Evolutionary conservation across 1,140 invertebrate genomes (phyloP).

Genomic region (Dolichoris vasculosae): DNA sequence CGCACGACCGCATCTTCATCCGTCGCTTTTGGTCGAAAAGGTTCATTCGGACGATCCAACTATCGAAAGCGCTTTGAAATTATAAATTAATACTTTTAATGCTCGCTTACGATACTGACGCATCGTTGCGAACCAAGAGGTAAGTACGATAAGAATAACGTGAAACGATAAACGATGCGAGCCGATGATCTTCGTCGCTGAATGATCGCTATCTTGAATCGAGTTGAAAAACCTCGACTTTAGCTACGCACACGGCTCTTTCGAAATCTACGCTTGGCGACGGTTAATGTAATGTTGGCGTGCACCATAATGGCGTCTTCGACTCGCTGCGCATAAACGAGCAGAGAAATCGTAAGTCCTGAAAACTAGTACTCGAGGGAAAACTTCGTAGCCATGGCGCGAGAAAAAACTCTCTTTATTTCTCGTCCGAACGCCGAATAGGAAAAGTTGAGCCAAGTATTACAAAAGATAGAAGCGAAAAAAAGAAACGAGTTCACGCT

Average conservation of each 20-base stretch:
- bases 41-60: too few relatives aligned
- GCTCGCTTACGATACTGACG: too few relatives aligned
- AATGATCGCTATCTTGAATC: background rate
- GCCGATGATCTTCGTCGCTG: background rate
- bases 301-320: constrained; percentile 58
- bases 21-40: too few relatives aligned
- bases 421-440: background rate
- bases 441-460: background rate
- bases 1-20: background rate
- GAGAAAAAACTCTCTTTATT: constrained; percentile 6
- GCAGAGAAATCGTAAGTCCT: constrained; percentile 59
- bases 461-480: constrained; percentile 27
- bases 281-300: background rate
- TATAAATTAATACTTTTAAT: background rate
- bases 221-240: background rate
- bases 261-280: too few relatives aligned
- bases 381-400: background rate
- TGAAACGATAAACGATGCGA: background rate
- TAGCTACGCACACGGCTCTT: background rate
- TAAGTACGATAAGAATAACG: background rate
- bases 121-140: background rate
- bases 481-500: constrained; percentile 33
- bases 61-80: background rate
- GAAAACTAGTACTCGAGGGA: constrained; percentile 33
- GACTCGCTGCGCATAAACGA: background rate